Conservation (phyloP, 1,140 invertebrate species). For the Potamilus streckersoni region DNA sequence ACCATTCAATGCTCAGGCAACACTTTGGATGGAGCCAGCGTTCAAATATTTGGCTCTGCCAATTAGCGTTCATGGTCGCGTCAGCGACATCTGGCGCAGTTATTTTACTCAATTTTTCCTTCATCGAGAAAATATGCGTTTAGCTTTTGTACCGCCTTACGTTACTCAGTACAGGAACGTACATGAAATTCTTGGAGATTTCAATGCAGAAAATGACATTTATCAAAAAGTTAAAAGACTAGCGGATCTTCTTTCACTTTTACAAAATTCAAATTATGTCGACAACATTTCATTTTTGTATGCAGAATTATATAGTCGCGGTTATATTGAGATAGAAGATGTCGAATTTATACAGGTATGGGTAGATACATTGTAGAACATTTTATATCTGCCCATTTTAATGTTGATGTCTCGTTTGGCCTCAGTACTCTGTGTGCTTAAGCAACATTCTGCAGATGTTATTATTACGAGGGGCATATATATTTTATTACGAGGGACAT, state of each 20-base stretch:
- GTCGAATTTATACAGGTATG: constrained; percentile 6
- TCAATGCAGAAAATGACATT: constrained; percentile 13
- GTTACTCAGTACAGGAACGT: constrained; percentile 24
- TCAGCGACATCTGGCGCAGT: constrained; percentile 30
- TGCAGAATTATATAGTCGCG: constrained; percentile 5
- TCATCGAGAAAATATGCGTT: not conserved
- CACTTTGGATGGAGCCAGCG: constrained; percentile 8
- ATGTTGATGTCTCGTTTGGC: too few relatives aligned
- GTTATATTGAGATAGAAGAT: constrained; percentile 16
- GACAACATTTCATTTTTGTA: constrained; percentile 1
- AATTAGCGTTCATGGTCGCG: constrained; percentile 20
- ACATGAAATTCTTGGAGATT: constrained; percentile 13
- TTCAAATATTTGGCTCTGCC: constrained; percentile 20
- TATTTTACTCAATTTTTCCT: constrained; percentile 24
- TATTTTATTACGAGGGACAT: too few relatives aligned
- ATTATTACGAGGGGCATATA: too few relatives aligned
- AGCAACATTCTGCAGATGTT: too few relatives aligned
- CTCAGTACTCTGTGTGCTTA: too few relatives aligned
- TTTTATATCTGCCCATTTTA: too few relatives aligned
- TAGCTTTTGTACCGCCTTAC: constrained; percentile 21
- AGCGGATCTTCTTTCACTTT: not conserved
- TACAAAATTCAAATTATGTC: not conserved
- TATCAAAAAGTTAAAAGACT: not conserved
- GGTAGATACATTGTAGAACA: not conserved
- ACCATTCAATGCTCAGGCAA: constrained; percentile 31